These are phyloP conservation scores for Phenacoccus solenopsis DNA, from an alignment of 1,140 invertebrate genomes.

Conservation along the genomic window DNA sequence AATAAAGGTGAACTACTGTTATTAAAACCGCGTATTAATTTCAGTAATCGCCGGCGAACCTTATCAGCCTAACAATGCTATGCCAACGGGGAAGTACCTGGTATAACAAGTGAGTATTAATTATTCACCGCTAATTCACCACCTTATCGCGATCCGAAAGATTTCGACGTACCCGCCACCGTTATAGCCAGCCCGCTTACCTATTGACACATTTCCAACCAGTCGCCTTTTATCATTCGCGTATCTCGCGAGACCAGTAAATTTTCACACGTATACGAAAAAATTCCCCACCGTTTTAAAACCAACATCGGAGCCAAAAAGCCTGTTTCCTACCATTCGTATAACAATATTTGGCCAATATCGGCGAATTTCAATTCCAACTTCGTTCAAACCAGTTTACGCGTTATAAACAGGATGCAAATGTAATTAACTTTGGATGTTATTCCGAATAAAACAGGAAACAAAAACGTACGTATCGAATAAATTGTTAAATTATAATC, in stretches of 20 bases:
- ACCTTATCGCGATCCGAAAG: too few species aligned
- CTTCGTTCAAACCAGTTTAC: not conserved
- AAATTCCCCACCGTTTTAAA: not conserved
- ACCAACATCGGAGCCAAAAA: not conserved
- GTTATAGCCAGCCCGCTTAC: not conserved
- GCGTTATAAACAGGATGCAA: not conserved
- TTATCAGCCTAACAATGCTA: too few species aligned
- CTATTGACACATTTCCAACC: not conserved
- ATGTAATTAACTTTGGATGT: not conserved
- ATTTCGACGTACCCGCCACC: too few species aligned
- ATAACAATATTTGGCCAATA: constrained; percentile 2
- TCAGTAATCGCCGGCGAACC: too few species aligned
- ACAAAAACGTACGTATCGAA: not conserved
- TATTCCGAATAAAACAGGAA: not conserved
- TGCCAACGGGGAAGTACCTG: too few species aligned
- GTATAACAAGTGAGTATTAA: too few species aligned
- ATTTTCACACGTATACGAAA: not conserved
- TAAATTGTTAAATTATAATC: not conserved
- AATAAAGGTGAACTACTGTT: not conserved
- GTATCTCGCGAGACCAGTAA: not conserved
- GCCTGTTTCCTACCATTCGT: not conserved
- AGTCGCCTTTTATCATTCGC: not conserved
- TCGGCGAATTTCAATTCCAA: not conserved
- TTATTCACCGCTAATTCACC: too few species aligned
- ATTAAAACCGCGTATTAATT: too few species aligned